Evolutionary conservation across 2,797 vertebrate species (phyloP).

Genomic region (Dryobates pubescens): DNA sequence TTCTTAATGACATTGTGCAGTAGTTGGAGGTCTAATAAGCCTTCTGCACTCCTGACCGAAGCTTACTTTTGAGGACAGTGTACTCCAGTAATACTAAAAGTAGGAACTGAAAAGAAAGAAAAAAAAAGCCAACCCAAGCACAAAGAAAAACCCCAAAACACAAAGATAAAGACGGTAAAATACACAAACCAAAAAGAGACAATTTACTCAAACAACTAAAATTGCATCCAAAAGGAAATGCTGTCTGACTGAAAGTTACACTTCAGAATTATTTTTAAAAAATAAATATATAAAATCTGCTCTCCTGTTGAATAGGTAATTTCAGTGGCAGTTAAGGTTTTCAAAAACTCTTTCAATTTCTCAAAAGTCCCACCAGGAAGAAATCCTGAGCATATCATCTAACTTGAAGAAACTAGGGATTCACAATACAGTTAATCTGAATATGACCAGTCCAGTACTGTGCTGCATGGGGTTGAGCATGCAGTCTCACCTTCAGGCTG

Average conservation of each 20-base stretch:
- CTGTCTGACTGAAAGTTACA: not conserved
- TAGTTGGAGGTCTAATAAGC: not conserved
- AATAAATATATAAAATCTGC: not conserved
- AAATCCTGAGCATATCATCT: not conserved
- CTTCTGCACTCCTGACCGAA: not conserved
- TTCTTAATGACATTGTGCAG: not conserved
- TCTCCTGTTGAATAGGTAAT: not conserved
- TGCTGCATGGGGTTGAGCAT: rapidly evolving
- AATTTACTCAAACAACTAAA: not conserved
- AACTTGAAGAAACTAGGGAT: not conserved
- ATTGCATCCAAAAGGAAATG: not conserved
- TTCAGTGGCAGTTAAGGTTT: not conserved
- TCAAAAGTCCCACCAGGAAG: not conserved
- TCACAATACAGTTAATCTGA: rapidly evolving
- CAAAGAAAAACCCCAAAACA: too few species aligned
- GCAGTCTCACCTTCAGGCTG: not conserved
- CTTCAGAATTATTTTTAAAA: not conserved
- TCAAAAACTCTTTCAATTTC: not conserved
- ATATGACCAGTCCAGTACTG: not conserved
- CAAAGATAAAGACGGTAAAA: not conserved
- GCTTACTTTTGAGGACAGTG: not conserved
- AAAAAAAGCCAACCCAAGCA: too few species aligned
- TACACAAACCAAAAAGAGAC: not conserved
- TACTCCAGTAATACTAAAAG: not conserved
- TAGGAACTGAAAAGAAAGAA: not conserved